phyloP scores from a whole-genome alignment of 30 jellyfish, hydroid and myxozoan species.

The Aurelia sp. region DNA sequence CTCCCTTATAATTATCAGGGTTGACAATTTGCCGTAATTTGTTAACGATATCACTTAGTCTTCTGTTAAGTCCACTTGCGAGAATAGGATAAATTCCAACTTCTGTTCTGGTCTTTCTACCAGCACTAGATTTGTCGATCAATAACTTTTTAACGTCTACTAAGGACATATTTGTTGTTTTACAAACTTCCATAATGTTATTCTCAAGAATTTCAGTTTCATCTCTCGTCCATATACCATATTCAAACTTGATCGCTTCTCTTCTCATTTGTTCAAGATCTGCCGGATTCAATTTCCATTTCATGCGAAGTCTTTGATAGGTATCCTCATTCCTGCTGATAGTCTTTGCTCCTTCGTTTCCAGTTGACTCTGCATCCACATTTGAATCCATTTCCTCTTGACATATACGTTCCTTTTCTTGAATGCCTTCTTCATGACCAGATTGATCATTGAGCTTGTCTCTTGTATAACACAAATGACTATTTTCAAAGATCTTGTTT shows the following conservation, averaged over 20 bases:
- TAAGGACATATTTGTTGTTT: neutral
- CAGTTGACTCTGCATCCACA: too few relatives aligned
- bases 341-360: too few relatives aligned
- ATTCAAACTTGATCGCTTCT: slow-evolving; percentile 29
- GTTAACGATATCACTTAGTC: slow-evolving; percentile 9
- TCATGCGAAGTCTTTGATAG: neutral
- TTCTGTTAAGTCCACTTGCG: slow-evolving; percentile 54
- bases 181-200: slow-evolving; percentile 8
- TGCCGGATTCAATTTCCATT: slow-evolving; percentile 22
- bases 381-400: too few relatives aligned
- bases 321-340: too few relatives aligned
- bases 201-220: slow-evolving; percentile 31
- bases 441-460: too few relatives aligned
- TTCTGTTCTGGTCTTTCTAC: slow-evolving; percentile 12
- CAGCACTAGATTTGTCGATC: slow-evolving; percentile 4
- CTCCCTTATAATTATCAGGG: slow-evolving; percentile 60
- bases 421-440: too few relatives aligned
- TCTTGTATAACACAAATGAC: too few relatives aligned
- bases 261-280: slow-evolving; percentile 19
- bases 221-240: slow-evolving; percentile 54
- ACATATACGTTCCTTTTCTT: too few relatives aligned
- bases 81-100: slow-evolving; percentile 33
- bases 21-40: slow-evolving; percentile 26
- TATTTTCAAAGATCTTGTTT: too few relatives aligned
- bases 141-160: slow-evolving; percentile 17